Evolutionary conservation across 2,113 vertebrate species (phyloP).

Genomic region (Pachyramphus minor): DNA sequence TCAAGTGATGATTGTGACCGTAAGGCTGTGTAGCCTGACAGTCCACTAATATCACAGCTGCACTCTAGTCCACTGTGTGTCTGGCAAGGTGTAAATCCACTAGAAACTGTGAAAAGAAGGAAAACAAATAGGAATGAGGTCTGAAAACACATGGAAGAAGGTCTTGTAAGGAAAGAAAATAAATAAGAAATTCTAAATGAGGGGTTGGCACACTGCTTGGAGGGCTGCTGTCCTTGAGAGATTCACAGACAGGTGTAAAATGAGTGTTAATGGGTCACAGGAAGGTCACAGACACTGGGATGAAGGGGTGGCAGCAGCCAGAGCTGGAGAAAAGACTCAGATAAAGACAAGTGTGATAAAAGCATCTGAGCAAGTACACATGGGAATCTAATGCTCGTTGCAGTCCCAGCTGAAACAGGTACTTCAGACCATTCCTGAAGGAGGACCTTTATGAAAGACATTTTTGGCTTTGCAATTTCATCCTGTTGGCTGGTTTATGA

Average conservation of each 20-base stretch:
- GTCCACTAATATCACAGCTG: background rate
- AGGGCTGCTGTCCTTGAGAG: background rate
- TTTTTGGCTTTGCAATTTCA: background rate
- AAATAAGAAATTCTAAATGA: background rate
- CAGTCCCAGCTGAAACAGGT: background rate
- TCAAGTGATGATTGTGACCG: background rate
- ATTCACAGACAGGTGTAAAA: background rate
- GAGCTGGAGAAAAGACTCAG: background rate
- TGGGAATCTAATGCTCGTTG: background rate
- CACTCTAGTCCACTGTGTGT: background rate
- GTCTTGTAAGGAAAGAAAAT: background rate
- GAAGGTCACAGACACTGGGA: background rate
- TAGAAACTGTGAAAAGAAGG: background rate
- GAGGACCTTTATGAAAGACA: background rate
- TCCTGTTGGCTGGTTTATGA: background rate
- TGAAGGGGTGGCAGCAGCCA: background rate
- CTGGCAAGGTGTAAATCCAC: background rate
- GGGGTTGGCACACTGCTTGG: background rate
- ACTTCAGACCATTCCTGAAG: background rate
- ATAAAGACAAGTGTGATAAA: background rate
- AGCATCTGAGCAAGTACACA: background rate
- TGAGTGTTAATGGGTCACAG: background rate
- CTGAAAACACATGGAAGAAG: background rate
- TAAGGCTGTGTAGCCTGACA: background rate
- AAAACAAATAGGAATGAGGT: background rate